Evolutionary conservation across 2,888 invertebrate genomes (phyloP), one percentile per base, ranked within the genome.

Genomic region (Tuberolachnus salignus): DNA sequence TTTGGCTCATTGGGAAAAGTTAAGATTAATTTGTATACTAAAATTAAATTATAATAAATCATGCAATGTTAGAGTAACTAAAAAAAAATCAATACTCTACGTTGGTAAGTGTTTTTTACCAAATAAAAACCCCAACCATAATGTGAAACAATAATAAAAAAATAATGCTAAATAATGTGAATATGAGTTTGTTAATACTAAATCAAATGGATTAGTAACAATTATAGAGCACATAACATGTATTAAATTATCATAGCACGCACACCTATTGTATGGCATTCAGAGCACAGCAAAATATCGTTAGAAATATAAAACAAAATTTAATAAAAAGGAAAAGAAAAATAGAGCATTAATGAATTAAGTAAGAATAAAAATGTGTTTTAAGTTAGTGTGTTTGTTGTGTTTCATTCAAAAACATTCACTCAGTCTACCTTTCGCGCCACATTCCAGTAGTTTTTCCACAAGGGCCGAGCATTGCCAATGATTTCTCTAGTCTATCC

Each of bases 381-480:
- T 66, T 6, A 0, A 78, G 78, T 78, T 78, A 78, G 59, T 78
- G 67, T 61, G 67, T 61, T 69, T 66, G 55, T 57, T 78, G 78
- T 69, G 78, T 59, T 78, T 78, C 78, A 69, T 61, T 78, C 78
- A 78, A 78, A 67, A 78, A 78, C 78, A 78, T 59, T 78, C 78
- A 78, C 78, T 67, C 72, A 80, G 64, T 81, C 85, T 87, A 87
- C 87, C 87, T 87, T 86, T 87, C 87, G 87, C 87, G 86, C 87
- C 87, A 87, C 84, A 87, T 86, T 85, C 87, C 87, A 83, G 85
- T 84, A 84, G 85, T 86, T 83, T 84, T 85, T 83, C 85, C 84
- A 85, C 84, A 84, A 83, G 85, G 85, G 83, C 87, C 86, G 84
- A 87, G 86, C 82, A 84, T 85, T 82, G 85, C 85, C 85, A 87